A percentile compares a stretch with the other conserved stretches of the same genome.
phyloP scores from a whole-genome alignment of 2,113 vertebrate species.

The Neodon shergylaensis region DNA sequence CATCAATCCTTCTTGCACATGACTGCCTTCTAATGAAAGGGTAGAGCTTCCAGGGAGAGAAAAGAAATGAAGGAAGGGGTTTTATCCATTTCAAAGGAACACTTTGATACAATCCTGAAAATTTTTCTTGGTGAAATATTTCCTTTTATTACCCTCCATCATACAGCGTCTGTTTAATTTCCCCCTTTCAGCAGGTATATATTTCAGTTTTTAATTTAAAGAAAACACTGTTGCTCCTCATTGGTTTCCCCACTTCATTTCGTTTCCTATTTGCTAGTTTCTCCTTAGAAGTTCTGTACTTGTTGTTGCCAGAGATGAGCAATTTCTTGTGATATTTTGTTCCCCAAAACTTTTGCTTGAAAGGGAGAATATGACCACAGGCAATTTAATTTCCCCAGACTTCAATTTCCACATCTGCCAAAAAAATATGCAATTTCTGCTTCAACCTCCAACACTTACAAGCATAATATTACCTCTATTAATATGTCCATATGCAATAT shows the following conservation, averaged over 20 bases:
- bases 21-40: constrained; percentile 76
- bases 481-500: neutral
- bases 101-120: constrained; percentile 55
- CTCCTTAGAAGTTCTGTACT: constrained; percentile 37
- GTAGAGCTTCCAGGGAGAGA: constrained; percentile 64
- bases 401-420: constrained; percentile 50
- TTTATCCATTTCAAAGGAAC: constrained; percentile 65
- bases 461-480: neutral
- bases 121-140: constrained; percentile 69
- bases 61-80: constrained; percentile 59
- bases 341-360: constrained; percentile 26
- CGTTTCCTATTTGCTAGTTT: constrained; percentile 65
- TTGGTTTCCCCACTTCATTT: constrained; percentile 64
- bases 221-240: constrained; percentile 48
- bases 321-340: constrained; percentile 58
- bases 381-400: constrained; percentile 46
- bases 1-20: constrained; percentile 75
- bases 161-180: constrained; percentile 69
- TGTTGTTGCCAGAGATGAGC: constrained; percentile 51
- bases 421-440: constrained; percentile 17
- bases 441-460: constrained; percentile 38
- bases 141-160: constrained; percentile 69
- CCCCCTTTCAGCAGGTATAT: constrained; percentile 65
- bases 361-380: neutral
- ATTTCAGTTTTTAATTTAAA: constrained; percentile 80